Conservation (phyloP, 2,113 vertebrate species). For the Nymphicus hollandicus region DNA sequence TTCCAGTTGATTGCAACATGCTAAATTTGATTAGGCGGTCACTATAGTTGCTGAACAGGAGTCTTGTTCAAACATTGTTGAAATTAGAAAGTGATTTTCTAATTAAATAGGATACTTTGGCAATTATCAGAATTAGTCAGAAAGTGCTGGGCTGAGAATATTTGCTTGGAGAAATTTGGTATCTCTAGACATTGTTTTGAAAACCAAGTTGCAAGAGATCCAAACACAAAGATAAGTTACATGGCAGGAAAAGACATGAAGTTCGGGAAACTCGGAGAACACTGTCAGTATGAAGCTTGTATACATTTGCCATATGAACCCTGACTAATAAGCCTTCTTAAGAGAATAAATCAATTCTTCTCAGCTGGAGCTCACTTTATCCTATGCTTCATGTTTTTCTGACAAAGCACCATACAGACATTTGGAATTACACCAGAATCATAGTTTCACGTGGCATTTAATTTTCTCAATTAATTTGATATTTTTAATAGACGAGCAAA, state of each 20-base stretch:
- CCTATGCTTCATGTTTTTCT: neutral
- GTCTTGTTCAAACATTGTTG: neutral
- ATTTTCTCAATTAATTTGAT: neutral
- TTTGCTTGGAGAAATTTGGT: neutral
- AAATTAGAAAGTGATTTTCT: neutral
- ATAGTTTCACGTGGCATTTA: neutral
- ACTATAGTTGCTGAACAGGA: neutral
- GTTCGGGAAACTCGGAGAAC: neutral
- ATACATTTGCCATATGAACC: neutral
- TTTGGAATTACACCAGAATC: neutral
- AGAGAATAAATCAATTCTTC: neutral
- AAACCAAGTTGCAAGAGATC: neutral
- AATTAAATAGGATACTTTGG: neutral
- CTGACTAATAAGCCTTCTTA: neutral
- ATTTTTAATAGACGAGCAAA: neutral
- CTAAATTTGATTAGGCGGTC: slow-evolving; percentile 22
- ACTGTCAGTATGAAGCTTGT: neutral
- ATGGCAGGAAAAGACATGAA: neutral
- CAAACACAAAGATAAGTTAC: neutral
- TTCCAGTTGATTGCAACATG: neutral
- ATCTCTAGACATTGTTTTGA: neutral
- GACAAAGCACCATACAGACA: neutral
- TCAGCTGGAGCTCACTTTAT: neutral
- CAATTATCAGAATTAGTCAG: neutral
- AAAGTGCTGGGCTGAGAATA: neutral